A percentile compares a stretch with the other conserved stretches of the same genome.
These are phyloP conservation scores for Cyaniris semiargus DNA, from an alignment of 2,888 invertebrate species.

Conservation along the genomic window DNA sequence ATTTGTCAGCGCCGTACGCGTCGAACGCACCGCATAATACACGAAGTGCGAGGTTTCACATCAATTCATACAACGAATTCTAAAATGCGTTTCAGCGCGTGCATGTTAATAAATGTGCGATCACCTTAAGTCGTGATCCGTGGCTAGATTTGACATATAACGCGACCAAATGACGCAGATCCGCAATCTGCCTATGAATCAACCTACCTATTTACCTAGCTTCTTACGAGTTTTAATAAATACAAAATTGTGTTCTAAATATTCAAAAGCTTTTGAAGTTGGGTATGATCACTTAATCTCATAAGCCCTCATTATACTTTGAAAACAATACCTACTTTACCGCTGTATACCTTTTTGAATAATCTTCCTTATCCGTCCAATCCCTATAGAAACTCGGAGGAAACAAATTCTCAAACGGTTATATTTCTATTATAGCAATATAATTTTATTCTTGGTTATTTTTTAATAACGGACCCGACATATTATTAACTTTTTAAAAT, in stretches of 20 bases:
- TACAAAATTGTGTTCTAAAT: not conserved
- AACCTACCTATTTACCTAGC: not conserved
- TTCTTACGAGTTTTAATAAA: not conserved
- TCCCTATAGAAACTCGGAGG: not conserved
- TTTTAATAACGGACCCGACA: not conserved
- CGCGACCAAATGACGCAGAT: too few species aligned
- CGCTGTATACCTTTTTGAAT: not conserved
- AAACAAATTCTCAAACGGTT: not conserved
- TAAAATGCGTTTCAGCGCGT: too few species aligned
- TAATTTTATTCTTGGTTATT: not conserved
- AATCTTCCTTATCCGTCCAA: not conserved
- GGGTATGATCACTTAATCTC: not conserved
- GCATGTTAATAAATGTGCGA: too few species aligned
- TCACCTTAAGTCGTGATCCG: too few species aligned
- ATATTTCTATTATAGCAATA: not conserved
- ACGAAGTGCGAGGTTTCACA: too few species aligned
- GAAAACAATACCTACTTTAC: conserved; percentile 6
- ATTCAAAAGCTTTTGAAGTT: not conserved
- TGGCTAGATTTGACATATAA: too few species aligned
- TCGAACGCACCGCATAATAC: too few species aligned
- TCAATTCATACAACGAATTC: too few species aligned
- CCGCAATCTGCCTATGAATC: not conserved
- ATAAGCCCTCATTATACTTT: not conserved
- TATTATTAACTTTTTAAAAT: too few species aligned
- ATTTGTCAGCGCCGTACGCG: too few species aligned